phyloP scores from a whole-genome alignment of 2,888 invertebrate species.

The Tachina grossa region DNA sequence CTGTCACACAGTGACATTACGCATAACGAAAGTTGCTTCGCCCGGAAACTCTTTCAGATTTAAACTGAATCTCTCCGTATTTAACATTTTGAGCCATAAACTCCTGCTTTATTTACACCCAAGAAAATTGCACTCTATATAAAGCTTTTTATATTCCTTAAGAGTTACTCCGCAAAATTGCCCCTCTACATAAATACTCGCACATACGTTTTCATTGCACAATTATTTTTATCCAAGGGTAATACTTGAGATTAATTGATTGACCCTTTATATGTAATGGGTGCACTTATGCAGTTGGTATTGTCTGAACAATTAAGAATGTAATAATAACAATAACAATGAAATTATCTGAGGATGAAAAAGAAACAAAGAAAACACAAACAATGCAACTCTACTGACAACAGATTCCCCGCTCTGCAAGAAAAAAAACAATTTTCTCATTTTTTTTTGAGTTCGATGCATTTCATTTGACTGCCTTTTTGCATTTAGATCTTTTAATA shows the following conservation, averaged over 20 bases:
- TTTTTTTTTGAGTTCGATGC: background rate
- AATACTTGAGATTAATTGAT: constrained; percentile 66
- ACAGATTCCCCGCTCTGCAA: background rate
- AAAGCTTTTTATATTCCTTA: too few relatives aligned
- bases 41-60: too few relatives aligned
- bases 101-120: too few relatives aligned
- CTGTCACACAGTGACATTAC: too few relatives aligned
- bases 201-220: constrained; percentile 7
- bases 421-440: background rate
- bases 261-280: constrained; percentile 56
- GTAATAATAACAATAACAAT: constrained; percentile 14
- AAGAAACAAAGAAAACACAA: constrained; percentile 18
- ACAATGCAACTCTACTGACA: constrained; percentile 22
- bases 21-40: too few relatives aligned
- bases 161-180: background rate
- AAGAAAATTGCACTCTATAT: too few relatives aligned
- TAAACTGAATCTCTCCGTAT: too few relatives aligned
- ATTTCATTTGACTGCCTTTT: constrained; percentile 4
- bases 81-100: too few relatives aligned
- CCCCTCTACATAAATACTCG: background rate
- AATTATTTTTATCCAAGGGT: constrained; percentile 48
- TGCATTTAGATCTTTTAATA: constrained; percentile 33
- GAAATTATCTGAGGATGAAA: constrained; percentile 26
- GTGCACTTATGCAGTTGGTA: constrained; percentile 27
- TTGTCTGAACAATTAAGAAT: constrained; percentile 54